Evolutionary conservation across 2,113 vertebrate species (phyloP), one percentile per base, ranked within the genome.

Genomic region (Morone chrysops): DNA sequence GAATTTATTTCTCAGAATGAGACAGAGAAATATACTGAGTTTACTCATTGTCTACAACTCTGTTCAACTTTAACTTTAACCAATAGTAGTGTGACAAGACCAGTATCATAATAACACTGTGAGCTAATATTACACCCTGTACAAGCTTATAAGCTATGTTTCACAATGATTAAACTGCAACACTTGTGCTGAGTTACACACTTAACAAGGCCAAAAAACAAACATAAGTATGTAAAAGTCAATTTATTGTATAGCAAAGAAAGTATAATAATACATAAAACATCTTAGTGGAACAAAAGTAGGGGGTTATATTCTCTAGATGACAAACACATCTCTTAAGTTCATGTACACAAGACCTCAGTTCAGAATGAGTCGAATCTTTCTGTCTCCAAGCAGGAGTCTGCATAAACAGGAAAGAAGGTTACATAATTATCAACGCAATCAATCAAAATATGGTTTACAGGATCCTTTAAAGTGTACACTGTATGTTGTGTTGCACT

Each of bases 351-450:
- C n/a, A 47, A n/a, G 8, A n/a, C 36, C 9, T 94, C 86, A 95
- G 51, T 95, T 96, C 16, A 96, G 80, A 70, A 95, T 90, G 2
- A 96, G 56, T 45, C 94, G 92, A 1, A 83, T 94, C 65, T 94
- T 95, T 45, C 47, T 83, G 75, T 96, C 95, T 75, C 96, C 96
- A 8, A 96, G 92, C 22, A 96, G 50, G 17, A 96, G 45, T 88
- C 96, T 96, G 81, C 1, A 82, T 71, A 73, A 63, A 61, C 22
- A 82, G 10, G 43, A 67, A 48, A 57, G 18, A 36, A 2, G 0
- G 69, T 48, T 78, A 0, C 10, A 2, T n/a, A 48, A 7, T 25
- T 8, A 31, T 63, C 47, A 1, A 53, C 20, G 4, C 6, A 45
- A 8, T 8, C 4, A 17, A n/a, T 38, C 2, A 22, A 53, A 54